These are phyloP conservation scores for Triplophysa dalaica DNA, from an alignment of 2,113 vertebrate species.

Conservation along the genomic window DNA sequence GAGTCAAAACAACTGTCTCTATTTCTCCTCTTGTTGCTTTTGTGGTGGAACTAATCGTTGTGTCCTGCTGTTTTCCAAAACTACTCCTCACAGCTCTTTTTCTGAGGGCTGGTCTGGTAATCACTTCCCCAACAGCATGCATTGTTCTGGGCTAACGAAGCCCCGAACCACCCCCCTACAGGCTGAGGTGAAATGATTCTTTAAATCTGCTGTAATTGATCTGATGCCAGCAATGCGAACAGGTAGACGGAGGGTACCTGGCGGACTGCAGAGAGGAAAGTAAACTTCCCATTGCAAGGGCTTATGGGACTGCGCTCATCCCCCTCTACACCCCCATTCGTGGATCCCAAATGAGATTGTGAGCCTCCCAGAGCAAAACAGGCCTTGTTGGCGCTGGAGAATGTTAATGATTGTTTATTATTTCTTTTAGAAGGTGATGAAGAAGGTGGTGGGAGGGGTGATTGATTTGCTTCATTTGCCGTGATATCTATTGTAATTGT, in stretches of 20 bases:
- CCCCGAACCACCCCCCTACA: slow-evolving; percentile 62
- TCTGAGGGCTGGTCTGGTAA: slow-evolving; percentile 63
- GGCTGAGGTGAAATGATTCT: slow-evolving; percentile 65
- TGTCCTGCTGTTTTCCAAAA: slow-evolving; percentile 15
- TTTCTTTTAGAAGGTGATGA: slow-evolving; percentile 41
- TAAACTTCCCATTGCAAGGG: slow-evolving; percentile 45
- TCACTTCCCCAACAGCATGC: slow-evolving; percentile 67
- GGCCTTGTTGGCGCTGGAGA: slow-evolving; percentile 47
- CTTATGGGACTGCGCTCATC: slow-evolving; percentile 44
- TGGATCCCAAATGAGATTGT: slow-evolving; percentile 30
- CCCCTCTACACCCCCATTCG: slow-evolving; percentile 18
- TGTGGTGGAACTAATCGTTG: slow-evolving; percentile 37
- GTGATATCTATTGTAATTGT: slow-evolving; percentile 61
- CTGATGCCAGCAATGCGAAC: slow-evolving; percentile 58
- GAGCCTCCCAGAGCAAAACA: slow-evolving; percentile 48
- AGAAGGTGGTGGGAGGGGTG: slow-evolving; percentile 41
- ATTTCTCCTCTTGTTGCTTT: slow-evolving; percentile 9
- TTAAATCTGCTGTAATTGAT: slow-evolving; percentile 76
- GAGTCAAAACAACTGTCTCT: slow-evolving; percentile 23
- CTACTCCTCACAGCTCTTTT: slow-evolving; percentile 19
- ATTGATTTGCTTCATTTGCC: slow-evolving; percentile 73
- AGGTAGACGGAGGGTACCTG: slow-evolving; percentile 39
- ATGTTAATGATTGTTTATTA: slow-evolving; percentile 58
- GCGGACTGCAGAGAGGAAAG: slow-evolving; percentile 21
- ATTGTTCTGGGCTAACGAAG: slow-evolving; percentile 71